Evolutionary conservation across 2,888 invertebrate species (phyloP).

Genomic region (Mylabris sibirica): DNA sequence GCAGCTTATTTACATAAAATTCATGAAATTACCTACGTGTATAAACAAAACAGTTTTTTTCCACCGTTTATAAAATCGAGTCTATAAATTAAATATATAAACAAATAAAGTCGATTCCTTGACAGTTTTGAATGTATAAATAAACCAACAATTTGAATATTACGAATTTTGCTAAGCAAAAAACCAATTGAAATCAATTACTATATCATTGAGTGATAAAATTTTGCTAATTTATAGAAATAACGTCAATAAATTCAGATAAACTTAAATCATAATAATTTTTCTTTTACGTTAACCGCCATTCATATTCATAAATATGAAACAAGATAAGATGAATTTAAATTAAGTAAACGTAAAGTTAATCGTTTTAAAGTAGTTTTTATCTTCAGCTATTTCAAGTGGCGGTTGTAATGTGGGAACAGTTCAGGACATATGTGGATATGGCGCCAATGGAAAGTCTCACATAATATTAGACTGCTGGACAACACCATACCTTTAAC

Average conservation of each 20-base stretch:
- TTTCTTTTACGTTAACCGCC: slow-evolving; percentile 12
- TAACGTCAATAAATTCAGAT: slow-evolving; percentile 7
- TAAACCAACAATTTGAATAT: slow-evolving; percentile 6
- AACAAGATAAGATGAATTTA: slow-evolving; percentile 23
- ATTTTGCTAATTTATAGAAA: slow-evolving; percentile 16
- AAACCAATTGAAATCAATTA: not conserved
- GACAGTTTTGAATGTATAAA: slow-evolving; percentile 25
- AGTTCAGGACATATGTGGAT: slow-evolving; percentile 49
- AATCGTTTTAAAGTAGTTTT: slow-evolving; percentile 43
- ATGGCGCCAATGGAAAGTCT: slow-evolving; percentile 51
- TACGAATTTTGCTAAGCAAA: slow-evolving; percentile 1
- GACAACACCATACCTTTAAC: slow-evolving; percentile 3
- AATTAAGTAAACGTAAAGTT: slow-evolving; percentile 22
- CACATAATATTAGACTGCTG: slow-evolving; percentile 30
- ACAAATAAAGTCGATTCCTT: slow-evolving; percentile 25
- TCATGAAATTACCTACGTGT: slow-evolving; percentile 34
- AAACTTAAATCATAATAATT: not conserved
- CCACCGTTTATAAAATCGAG: slow-evolving; percentile 30
- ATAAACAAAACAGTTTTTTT: slow-evolving; percentile 22
- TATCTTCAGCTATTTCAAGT: slow-evolving; percentile 51
- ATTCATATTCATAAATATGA: slow-evolving; percentile 13
- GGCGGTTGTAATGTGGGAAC: slow-evolving; percentile 53
- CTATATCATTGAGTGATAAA: not conserved
- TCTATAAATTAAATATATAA: slow-evolving; percentile 32
- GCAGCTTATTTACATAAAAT: slow-evolving; percentile 27